Base-by-base conservation (phyloP, 1,140 invertebrate species). In the Eumaeus atala region DNA sequence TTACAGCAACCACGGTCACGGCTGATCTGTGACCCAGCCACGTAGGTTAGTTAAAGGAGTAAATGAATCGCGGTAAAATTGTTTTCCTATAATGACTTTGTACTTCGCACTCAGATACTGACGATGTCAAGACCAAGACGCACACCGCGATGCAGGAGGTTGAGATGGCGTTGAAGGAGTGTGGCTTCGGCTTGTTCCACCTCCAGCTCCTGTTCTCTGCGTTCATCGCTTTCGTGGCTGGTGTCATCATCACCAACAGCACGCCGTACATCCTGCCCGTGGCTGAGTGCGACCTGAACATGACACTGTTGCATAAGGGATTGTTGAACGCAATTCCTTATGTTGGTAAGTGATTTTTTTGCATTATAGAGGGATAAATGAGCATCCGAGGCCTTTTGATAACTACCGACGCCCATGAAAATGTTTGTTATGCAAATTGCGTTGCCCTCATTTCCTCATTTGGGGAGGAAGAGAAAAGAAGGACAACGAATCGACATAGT, bases 261-360 rank as follows among this genome's bases (percentile, higher is more conserved):
- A 89, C 92, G 52, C 90, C 92, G 0, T 92, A 91, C 66, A 89
- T 93, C 16, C 65, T 93, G 38, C 91, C 92, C 0, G 86, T 89
- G 1, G 92, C 91, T 0, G 90, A 92, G 62, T 93, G 92, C 61
- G 92, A 93, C 72, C 76, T 94, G 0, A 61, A 90, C 49, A 81
- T 93, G 59, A 84, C 89, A 7, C 63, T 91, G 0, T 65, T 90
- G 16, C 80, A 92, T 11, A 93, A 93, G 73, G 92, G 92, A 1
- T 64, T 91, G 1, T 67, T 93, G 1, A 93, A 92, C 62, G 91
- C 91, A 0, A 78, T 88, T 11, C 87, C 89, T 9, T 93, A 91
- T 79, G 75, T 89, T 42, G 93, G 93, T 92, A 67, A 70, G 71
- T 70, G 18, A 38, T 7, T 42, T 42, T 42, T 42, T 38, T 38